Evolutionary conservation across 2,113 vertebrate species (phyloP).

Genomic region (Scolopax mira): DNA sequence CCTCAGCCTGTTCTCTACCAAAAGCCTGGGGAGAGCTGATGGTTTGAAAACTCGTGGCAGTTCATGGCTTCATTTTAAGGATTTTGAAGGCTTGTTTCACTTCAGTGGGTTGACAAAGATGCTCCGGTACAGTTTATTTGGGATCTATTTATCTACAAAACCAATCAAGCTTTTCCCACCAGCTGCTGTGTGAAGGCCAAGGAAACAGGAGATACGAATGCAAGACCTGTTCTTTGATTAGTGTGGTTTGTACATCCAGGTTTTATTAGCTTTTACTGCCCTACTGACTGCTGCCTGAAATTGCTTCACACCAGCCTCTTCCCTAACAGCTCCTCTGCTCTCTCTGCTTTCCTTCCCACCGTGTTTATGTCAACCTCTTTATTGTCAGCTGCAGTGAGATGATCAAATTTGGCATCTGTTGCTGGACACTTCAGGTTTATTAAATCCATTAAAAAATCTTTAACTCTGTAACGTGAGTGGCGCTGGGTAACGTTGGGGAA

Average conservation of each 20-base stretch:
- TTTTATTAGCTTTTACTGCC: constrained; percentile 53
- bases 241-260: background rate
- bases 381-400: background rate
- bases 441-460: background rate
- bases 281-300: background rate
- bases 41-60: background rate
- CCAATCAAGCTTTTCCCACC: background rate
- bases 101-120: background rate
- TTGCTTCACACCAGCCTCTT: background rate
- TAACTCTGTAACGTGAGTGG: background rate
- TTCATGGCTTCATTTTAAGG: background rate
- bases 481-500: fast-evolving
- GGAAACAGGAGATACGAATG: background rate
- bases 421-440: constrained; percentile 22
- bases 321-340: background rate
- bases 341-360: background rate
- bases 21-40: background rate
- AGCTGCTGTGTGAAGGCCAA: background rate
- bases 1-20: background rate
- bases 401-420: constrained; percentile 15
- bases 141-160: background rate
- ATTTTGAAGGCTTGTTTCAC: background rate
- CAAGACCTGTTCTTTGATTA: background rate
- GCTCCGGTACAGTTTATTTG: background rate
- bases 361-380: background rate